Conservation (phyloP, 2,888 invertebrate species). For the Hipparchia sbordonii region DNA sequence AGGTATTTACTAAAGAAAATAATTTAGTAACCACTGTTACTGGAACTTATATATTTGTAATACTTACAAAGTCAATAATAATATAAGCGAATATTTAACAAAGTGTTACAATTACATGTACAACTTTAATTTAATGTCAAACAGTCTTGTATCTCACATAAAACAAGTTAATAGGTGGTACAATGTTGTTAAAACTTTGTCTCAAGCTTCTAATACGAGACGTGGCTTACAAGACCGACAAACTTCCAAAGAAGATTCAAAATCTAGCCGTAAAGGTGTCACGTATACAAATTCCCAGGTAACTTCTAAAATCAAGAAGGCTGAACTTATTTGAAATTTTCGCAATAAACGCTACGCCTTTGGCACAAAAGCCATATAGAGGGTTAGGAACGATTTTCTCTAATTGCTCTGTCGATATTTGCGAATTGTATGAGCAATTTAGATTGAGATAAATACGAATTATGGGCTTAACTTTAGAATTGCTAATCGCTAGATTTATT, state of each 20-base stretch:
- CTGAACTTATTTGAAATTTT: conserved; percentile 68
- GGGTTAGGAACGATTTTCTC: conserved; percentile 59
- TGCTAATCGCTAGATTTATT: conserved; percentile 42
- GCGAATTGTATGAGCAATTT: conserved; percentile 64
- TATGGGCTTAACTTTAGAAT: conserved; percentile 55
- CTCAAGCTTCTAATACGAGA: conserved; percentile 44
- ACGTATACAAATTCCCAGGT: conserved; percentile 65
- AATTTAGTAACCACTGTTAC: too few relatives aligned
- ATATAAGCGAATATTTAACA: neutral
- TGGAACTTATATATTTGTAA: too few relatives aligned
- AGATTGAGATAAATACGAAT: conserved; percentile 70
- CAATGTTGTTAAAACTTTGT: conserved; percentile 24
- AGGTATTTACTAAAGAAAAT: too few relatives aligned
- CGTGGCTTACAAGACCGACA: conserved; percentile 55
- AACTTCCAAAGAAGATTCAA: conserved; percentile 50
- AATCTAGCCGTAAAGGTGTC: conserved; percentile 46
- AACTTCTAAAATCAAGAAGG: conserved; percentile 58
- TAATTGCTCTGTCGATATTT: conserved; percentile 71
- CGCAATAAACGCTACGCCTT: conserved; percentile 70
- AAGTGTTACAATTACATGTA: neutral
- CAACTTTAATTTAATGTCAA: conserved; percentile 1
- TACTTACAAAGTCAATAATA: too few relatives aligned
- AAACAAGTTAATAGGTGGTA: conserved; percentile 18
- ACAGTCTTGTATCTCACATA: conserved; percentile 14
- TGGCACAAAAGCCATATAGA: conserved; percentile 57